Evolutionary conservation across 1,140 invertebrate species (phyloP).

Genomic region (Telenomus remus): DNA sequence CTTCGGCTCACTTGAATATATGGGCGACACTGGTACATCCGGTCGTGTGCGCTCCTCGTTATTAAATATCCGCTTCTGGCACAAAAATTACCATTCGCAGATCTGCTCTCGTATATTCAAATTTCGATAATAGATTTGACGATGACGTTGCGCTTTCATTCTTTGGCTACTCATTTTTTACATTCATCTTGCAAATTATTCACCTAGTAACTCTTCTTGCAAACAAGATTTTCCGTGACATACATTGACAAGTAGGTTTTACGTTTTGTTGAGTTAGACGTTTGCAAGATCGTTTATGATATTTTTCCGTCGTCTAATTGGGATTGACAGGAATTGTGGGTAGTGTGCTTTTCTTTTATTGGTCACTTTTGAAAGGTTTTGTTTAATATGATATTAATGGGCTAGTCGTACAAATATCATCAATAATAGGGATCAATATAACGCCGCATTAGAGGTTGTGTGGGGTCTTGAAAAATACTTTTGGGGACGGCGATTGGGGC

Average conservation of each 20-base stretch:
- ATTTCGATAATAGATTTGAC: constrained; percentile 45
- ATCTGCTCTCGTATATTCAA: constrained; percentile 29
- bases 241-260: too few relatives aligned
- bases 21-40: constrained; percentile 57
- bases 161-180: too few relatives aligned
- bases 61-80: constrained; percentile 57
- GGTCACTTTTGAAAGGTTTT: constrained; percentile 26
- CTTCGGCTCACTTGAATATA: constrained; percentile 54
- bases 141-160: too few relatives aligned
- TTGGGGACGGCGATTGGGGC: constrained; percentile 31
- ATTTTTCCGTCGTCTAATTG: too few relatives aligned
- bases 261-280: too few relatives aligned
- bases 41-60: constrained; percentile 54
- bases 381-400: constrained; percentile 51
- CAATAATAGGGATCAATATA: constrained; percentile 58
- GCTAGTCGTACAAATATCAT: constrained; percentile 51
- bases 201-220: too few relatives aligned
- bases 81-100: constrained; percentile 51
- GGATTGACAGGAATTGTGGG: not conserved
- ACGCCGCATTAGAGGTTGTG: constrained; percentile 52
- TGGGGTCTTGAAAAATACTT: constrained; percentile 40
- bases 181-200: too few relatives aligned
- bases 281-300: too few relatives aligned
- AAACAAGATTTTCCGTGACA: too few relatives aligned
- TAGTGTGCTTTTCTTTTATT: constrained; percentile 9